Evolutionary conservation across 2,113 vertebrate genomes (phyloP), one percentile per base, ranked within the genome.

Genomic region (Pelodiscus sinensis): DNA sequence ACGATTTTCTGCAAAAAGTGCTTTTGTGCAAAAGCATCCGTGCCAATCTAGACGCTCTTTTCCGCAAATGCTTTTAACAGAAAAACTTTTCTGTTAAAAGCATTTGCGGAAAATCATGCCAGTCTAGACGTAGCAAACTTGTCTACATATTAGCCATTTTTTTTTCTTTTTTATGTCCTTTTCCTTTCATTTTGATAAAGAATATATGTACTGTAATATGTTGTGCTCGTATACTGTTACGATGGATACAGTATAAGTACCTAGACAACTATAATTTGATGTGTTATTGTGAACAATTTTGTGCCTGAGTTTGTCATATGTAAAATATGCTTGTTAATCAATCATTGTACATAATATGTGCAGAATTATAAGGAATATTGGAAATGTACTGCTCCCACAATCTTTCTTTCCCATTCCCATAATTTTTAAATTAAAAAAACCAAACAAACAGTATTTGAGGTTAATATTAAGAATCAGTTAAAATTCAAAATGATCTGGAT

Each of bases 161-260:
- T 82, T 86, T 82, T 38, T 86, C 79, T n/a, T 65, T 81, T 84
- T 89, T 73, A 90, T 52, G 94, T 58, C 60, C 12, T 50, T 71
- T 75, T 77, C 22, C 35, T 77, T 77, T 21, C 31, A 50, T 50
- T 77, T 24, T 77, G 38, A 77, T 27, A 22, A 77, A 44, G 25
- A 50, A 22, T 50, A 25, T 50, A 77, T 13, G 13, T 50, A 13
- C 38, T 27, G 12, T 77, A 25, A 77, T 24, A 77, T 14, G 22
- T 25, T 62, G 12, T 82, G n/a, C 52, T 75, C 75, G 25, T 27
- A 85, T 81, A 35, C 60, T 57, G 22, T 19, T 80, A 9, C 1
- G 16, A 56, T 78, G 29, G 68, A n/a, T 60, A 35, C 7, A 1
- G 2, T 78, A 3, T 18, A 21, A 81, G 73, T 44, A 44, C 22